A percentile compares a stretch with the other conserved stretches of the same genome.
phyloP scores from a whole-genome alignment of 1,140 invertebrate genomes.

The Drosophila sp. region DNA sequence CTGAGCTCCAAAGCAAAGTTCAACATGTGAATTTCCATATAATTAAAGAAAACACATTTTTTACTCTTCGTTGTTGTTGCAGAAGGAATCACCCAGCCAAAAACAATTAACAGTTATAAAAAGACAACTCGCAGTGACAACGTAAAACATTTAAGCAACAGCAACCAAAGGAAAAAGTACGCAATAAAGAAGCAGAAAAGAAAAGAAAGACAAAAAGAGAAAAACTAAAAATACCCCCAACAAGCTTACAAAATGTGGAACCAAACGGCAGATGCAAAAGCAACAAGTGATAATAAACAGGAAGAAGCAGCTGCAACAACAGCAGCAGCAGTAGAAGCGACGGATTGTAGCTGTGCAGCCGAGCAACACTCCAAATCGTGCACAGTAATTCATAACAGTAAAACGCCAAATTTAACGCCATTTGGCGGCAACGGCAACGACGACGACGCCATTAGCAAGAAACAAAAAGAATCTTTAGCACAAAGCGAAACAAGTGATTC shows the following conservation, averaged over 20 bases:
- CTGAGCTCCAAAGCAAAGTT: constrained; percentile 57
- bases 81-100: constrained; percentile 25
- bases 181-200: constrained; percentile 9
- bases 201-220: constrained; percentile 27
- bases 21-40: constrained; percentile 44
- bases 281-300: constrained; percentile 24
- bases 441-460: constrained; percentile 58
- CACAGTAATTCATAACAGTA: constrained; percentile 59
- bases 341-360: constrained; percentile 70
- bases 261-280: constrained; percentile 61
- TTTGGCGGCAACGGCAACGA: constrained; percentile 69
- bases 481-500: constrained; percentile 83
- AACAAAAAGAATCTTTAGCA: constrained; percentile 77
- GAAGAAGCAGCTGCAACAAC: constrained; percentile 54
- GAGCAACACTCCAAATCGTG: constrained; percentile 45
- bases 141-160: constrained; percentile 22
- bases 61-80: constrained; percentile 34
- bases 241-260: constrained; percentile 78
- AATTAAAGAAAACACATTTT: constrained; percentile 36
- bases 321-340: constrained; percentile 66
- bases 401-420: constrained; percentile 55
- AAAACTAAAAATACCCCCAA: constrained; percentile 59
- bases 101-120: constrained; percentile 27
- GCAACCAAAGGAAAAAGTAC: constrained; percentile 16
- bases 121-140: constrained; percentile 13